phyloP scores from a whole-genome alignment of 2,888 invertebrate genomes.

The Laothoe populi region DNA sequence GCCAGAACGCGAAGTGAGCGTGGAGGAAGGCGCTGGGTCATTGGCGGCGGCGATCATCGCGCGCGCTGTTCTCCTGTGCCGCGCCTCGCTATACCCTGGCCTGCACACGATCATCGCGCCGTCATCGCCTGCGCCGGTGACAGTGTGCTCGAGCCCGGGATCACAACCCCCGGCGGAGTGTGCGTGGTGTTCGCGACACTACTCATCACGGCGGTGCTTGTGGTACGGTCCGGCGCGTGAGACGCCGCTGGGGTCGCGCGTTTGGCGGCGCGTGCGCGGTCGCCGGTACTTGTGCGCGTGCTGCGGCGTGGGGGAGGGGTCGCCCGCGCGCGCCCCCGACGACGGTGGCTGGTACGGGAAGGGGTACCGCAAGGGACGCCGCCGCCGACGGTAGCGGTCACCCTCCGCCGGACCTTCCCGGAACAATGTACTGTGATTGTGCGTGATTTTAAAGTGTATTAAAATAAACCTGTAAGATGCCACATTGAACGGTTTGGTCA shows the following conservation, averaged over 20 bases:
- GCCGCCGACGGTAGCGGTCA: slow-evolving; percentile 74
- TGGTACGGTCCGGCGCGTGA: slow-evolving; percentile 82
- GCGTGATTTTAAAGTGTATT: not conserved
- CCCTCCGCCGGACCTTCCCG: slow-evolving; percentile 47
- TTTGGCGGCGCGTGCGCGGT: slow-evolving; percentile 64
- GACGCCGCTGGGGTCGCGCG: slow-evolving; percentile 52
- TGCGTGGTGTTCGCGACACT: slow-evolving; percentile 62
- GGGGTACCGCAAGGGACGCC: slow-evolving; percentile 91
- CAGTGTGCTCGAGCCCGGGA: slow-evolving; percentile 25
- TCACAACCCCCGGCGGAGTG: slow-evolving; percentile 48
- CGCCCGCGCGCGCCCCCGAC: slow-evolving; percentile 39
- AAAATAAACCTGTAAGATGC: not conserved
- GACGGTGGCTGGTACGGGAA: slow-evolving; percentile 93
- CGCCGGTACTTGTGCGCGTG: slow-evolving; percentile 88
- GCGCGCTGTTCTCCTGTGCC: slow-evolving; percentile 76
- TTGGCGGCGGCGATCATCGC: slow-evolving; percentile 75
- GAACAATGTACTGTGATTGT: not conserved
- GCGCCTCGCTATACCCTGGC: slow-evolving; percentile 82
- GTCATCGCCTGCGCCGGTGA: slow-evolving; percentile 48
- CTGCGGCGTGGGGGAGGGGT: slow-evolving; percentile 71
- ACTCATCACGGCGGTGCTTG: slow-evolving; percentile 65
- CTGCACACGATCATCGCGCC: slow-evolving; percentile 85
- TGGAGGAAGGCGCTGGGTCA: slow-evolving; percentile 44
- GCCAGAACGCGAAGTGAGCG: slow-evolving; percentile 30
- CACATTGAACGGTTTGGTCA: not conserved